Conservation (phyloP, 2,888 invertebrate species). For the Drosophila tripunctata region DNA sequence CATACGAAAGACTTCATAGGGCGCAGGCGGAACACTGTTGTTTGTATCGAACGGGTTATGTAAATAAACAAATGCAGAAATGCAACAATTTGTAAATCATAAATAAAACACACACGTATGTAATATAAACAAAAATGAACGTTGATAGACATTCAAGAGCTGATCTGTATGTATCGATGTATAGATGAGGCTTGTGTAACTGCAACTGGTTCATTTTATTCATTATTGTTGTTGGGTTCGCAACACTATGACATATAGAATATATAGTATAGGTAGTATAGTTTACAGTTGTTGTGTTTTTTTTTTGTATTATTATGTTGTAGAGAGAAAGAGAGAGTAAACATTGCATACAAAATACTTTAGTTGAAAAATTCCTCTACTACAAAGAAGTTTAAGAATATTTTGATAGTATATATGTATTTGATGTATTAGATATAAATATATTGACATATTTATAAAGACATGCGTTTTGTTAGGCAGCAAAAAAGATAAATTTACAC, state of each 20-base stretch:
- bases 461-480: slow-evolving; percentile 63
- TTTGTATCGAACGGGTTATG: slow-evolving; percentile 73
- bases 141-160: slow-evolving; percentile 72
- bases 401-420: slow-evolving; percentile 14
- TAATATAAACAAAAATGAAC: slow-evolving; percentile 72
- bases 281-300: slow-evolving; percentile 19
- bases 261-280: slow-evolving; percentile 5
- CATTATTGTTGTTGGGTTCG: slow-evolving; percentile 55
- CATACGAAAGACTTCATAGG: slow-evolving; percentile 85
- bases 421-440: slow-evolving; percentile 16
- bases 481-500: slow-evolving; percentile 51
- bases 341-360: slow-evolving; percentile 75
- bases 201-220: slow-evolving; percentile 63
- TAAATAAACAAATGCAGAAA: slow-evolving; percentile 79
- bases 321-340: slow-evolving; percentile 75
- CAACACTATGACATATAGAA: slow-evolving; percentile 59
- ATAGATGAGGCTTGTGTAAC: slow-evolving; percentile 74
- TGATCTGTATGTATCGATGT: slow-evolving; percentile 69
- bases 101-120: slow-evolving; percentile 78
- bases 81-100: slow-evolving; percentile 77
- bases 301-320: slow-evolving; percentile 32
- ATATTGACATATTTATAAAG: slow-evolving; percentile 37
- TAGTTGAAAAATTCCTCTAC: slow-evolving; percentile 73
- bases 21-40: slow-evolving; percentile 84
- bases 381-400: slow-evolving; percentile 50